phyloP scores from a whole-genome alignment of 2,797 vertebrate genomes.

The Acestrorhynchus altus region DNA sequence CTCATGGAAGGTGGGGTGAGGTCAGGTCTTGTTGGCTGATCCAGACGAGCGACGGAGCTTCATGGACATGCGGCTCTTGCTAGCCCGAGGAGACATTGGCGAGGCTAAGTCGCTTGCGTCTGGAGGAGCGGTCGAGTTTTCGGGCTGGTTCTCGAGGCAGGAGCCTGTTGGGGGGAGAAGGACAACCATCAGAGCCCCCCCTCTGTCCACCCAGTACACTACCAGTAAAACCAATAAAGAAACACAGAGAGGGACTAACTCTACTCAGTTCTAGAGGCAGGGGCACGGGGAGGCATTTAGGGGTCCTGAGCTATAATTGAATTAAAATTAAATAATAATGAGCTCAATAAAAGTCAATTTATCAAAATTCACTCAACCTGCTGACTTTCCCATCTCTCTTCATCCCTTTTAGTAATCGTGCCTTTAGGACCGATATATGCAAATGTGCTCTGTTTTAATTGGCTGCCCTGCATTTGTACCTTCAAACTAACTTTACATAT shows the following conservation, averaged over 20 bases:
- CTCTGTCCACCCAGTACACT: not conserved
- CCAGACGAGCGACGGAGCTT: conserved; percentile 97
- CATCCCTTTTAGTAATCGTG: no score
- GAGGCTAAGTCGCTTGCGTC: conserved; percentile 92
- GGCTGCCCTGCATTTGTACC: no score
- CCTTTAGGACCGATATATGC: no score
- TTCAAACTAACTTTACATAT: no score
- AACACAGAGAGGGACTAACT: conserved; percentile 18
- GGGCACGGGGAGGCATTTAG: not conserved
- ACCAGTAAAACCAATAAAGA: not conserved
- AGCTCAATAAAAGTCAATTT: no score
- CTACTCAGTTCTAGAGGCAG: not conserved
- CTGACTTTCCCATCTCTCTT: no score
- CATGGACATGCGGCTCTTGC: conserved; percentile 99
- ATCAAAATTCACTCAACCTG: no score
- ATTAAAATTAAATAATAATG: no score
- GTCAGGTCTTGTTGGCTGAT: conserved; percentile 95
- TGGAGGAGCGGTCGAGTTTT: conserved; percentile 83
- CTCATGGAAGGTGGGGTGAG: conserved; percentile 65
- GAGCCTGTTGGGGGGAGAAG: conserved; percentile 78
- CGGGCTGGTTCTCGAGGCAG: conserved; percentile 91
- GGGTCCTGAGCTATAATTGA: no score
- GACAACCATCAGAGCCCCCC: conserved; percentile 30
- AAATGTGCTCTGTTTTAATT: no score
- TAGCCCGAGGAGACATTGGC: conserved; percentile 97